Conservation (phyloP, 2,113 vertebrate species). For the Forbesichthys papilliferus region DNA sequence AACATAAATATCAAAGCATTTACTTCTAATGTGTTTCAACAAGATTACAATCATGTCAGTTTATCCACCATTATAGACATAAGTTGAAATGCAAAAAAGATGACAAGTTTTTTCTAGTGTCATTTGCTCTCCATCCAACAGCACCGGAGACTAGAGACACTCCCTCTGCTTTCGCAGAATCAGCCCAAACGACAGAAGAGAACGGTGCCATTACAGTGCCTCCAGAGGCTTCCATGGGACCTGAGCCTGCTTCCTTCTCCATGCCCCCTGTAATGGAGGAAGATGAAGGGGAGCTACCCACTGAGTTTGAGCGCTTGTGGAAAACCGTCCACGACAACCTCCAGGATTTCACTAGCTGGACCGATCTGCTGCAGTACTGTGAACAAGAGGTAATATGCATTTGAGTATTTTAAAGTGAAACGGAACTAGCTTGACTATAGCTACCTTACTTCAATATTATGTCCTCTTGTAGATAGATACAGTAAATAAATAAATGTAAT, state of each 20-base stretch:
- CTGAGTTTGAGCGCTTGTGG: conserved; percentile 81
- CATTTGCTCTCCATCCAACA: conserved; percentile 14
- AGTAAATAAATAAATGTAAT: no score
- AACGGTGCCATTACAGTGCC: conserved; percentile 12
- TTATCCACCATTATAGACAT: no score
- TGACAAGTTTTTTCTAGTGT: no score
- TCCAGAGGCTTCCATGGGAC: conserved; percentile 11
- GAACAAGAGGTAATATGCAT: conserved; percentile 79
- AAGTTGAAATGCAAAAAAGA: no score
- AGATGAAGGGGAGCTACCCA: conserved; percentile 70
- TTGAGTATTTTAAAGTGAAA: not conserved
- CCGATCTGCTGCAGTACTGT: conserved; percentile 82
- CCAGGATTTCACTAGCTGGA: conserved; percentile 82
- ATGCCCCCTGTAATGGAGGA: conserved; percentile 45
- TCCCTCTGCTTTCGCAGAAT: conserved; percentile 9
- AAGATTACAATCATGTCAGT: no score
- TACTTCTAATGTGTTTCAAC: no score
- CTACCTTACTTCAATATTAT: no score
- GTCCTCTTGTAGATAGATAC: no score
- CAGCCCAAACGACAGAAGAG: not conserved
- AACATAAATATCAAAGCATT: no score
- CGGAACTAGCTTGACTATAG: no score
- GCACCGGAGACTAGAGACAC: conserved; percentile 55
- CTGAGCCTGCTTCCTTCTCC: conserved; percentile 32
- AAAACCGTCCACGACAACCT: conserved; percentile 73